Evolutionary conservation across 2,113 vertebrate species (phyloP).

Genomic region (Chiloscyllium plagiosum): DNA sequence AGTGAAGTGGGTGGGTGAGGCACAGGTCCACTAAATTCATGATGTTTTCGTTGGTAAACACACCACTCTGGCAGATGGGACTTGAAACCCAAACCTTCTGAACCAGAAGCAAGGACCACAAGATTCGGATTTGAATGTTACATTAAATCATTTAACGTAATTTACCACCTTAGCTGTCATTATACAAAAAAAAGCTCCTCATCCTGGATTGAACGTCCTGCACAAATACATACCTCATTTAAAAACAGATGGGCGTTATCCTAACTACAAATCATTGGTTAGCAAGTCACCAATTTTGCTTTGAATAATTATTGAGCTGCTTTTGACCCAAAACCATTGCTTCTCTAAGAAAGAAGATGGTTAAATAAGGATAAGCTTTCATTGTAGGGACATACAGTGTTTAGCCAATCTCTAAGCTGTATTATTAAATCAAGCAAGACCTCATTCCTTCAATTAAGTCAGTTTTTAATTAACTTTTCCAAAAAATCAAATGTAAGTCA

Average conservation of each 20-base stretch:
- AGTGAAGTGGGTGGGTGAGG: too few species aligned
- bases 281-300: neutral
- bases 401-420: neutral
- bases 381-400: neutral
- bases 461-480: constrained; percentile 6
- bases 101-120: too few species aligned
- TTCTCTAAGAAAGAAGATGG: neutral
- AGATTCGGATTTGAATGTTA: neutral
- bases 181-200: neutral
- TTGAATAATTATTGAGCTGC: neutral
- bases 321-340: neutral
- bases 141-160: neutral
- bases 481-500: neutral
- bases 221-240: neutral
- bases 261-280: neutral
- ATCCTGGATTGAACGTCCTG: neutral
- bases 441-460: neutral
- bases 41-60: too few species aligned
- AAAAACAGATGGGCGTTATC: neutral
- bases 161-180: neutral
- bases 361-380: neutral
- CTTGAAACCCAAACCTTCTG: too few species aligned
- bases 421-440: neutral
- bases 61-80: too few species aligned
- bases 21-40: too few species aligned